Conservation (phyloP, 2,797 vertebrate genomes). For the Choloepus didactylus region DNA sequence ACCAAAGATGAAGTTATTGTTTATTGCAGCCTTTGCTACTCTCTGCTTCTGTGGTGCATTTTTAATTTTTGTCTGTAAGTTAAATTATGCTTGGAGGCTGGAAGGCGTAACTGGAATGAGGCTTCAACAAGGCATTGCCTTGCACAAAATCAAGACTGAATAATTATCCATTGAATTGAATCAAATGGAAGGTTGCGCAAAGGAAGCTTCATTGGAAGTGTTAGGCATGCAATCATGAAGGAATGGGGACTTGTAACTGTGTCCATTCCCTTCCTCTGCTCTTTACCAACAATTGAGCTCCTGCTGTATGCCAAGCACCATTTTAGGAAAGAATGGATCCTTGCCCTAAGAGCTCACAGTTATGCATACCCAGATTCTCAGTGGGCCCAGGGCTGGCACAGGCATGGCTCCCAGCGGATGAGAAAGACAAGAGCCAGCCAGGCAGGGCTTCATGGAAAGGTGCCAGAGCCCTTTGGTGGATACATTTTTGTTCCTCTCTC, state of each 20-base stretch:
- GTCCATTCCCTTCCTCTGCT: background rate
- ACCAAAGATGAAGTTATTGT: background rate
- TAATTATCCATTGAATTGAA: conserved; percentile 71
- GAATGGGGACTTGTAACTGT: background rate
- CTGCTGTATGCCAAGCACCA: background rate
- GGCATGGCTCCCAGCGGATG: background rate
- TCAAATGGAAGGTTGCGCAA: conserved; percentile 64
- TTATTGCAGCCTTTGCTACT: conserved; percentile 31
- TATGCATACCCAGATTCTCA: accelerated
- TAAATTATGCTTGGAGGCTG: conserved; percentile 56
- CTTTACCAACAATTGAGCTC: background rate
- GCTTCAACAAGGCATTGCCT: conserved; percentile 3
- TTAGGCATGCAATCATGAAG: conserved; percentile 61
- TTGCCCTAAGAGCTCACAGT: background rate
- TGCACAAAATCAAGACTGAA: conserved; percentile 23
- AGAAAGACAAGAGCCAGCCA: background rate
- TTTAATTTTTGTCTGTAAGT: conserved; percentile 68
- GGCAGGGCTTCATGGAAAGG: background rate
- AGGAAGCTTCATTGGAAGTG: conserved; percentile 54
- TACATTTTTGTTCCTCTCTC: background rate
- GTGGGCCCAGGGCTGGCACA: background rate
- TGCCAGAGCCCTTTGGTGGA: background rate
- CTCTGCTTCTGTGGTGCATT: background rate
- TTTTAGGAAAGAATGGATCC: background rate
- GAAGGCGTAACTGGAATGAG: conserved; percentile 44